phyloP scores from a whole-genome alignment of 2,113 vertebrate genomes.

The Phalacrocorax brasilianus region DNA sequence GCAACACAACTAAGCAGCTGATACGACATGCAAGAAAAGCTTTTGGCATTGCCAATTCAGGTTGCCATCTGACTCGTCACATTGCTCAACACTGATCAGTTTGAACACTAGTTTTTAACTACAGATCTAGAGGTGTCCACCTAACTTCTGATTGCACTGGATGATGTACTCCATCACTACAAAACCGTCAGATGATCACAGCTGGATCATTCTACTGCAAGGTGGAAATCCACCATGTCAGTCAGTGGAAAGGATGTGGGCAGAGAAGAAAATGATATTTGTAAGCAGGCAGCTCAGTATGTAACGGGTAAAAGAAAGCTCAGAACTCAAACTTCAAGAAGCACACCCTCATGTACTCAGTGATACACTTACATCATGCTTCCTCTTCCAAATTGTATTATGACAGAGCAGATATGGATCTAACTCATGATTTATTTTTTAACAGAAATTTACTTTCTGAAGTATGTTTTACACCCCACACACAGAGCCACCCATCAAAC shows the following conservation, averaged over 20 bases:
- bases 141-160: neutral
- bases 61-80: neutral
- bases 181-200: neutral
- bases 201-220: neutral
- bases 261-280: neutral
- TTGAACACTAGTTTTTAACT: neutral
- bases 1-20: neutral
- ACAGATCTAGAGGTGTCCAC: neutral
- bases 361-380: neutral
- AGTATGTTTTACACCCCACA: neutral
- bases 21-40: neutral
- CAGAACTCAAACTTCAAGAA: neutral
- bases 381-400: neutral
- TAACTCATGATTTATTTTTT: neutral
- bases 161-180: neutral
- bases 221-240: neutral
- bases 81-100: neutral
- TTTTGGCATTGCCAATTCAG: neutral
- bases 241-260: neutral
- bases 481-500: neutral
- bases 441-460: conserved; percentile 4
- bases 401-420: neutral
- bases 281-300: neutral
- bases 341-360: neutral
- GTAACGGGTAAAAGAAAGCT: neutral